Percentiles rank a stretch among this genome's conserved stretches.
phyloP scores from a whole-genome alignment of 2,888 invertebrate genomes.

The Netelia inedita region DNA sequence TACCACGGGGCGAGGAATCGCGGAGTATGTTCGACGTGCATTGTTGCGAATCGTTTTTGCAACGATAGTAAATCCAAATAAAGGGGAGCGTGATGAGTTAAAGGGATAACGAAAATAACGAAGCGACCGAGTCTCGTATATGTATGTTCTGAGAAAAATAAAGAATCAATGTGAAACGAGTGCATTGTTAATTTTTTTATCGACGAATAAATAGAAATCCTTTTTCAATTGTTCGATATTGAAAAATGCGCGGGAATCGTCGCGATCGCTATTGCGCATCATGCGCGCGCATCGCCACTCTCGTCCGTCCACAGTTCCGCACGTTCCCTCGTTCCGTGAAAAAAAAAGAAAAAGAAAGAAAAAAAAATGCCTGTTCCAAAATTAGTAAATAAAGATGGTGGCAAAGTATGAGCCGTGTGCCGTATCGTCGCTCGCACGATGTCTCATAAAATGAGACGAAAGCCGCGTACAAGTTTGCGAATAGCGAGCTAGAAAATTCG shows the following conservation, averaged over 20 bases:
- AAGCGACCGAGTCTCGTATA: constrained; percentile 28
- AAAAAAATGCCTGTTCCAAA: constrained; percentile 77
- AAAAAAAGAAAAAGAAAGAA: neutral
- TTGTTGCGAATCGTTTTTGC: neutral
- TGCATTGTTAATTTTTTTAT: neutral
- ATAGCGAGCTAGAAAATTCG: constrained; percentile 66
- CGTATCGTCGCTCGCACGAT: constrained; percentile 78
- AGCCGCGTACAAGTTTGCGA: constrained; percentile 71
- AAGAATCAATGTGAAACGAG: constrained; percentile 51
- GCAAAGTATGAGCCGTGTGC: constrained; percentile 79
- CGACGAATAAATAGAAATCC: neutral
- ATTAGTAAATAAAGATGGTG: constrained; percentile 85
- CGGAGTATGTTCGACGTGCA: neutral
- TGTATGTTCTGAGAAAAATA: constrained; percentile 56
- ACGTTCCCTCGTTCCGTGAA: constrained; percentile 40
- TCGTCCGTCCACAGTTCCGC: constrained; percentile 7
- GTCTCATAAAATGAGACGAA: constrained; percentile 80
- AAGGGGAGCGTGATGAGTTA: neutral
- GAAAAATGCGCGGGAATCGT: neutral
- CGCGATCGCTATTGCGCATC: constrained; percentile 9
- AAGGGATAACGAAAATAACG: constrained; percentile 23
- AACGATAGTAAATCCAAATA: neutral
- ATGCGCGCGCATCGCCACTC: constrained; percentile 26
- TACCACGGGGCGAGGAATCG: neutral
- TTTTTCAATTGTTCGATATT: neutral